phyloP scores from a whole-genome alignment of 2,888 invertebrate genomes.

The Ophion ellenae region DNA sequence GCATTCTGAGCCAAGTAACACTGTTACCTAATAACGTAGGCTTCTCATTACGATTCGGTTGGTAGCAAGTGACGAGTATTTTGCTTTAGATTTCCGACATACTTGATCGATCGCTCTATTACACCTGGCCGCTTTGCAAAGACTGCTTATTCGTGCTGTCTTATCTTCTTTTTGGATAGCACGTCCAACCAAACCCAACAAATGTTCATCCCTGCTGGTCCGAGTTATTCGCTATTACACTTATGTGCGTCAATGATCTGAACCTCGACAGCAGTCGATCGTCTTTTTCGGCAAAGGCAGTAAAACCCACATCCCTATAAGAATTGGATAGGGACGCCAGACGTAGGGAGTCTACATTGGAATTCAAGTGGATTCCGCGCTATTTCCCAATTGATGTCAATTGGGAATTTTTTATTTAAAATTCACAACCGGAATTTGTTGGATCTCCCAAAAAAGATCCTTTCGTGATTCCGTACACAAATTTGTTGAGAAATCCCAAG shows the following conservation, averaged over 20 bases:
- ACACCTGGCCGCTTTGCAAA: slow-evolving; percentile 39
- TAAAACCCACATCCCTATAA: too few species aligned
- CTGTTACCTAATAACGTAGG: slow-evolving; percentile 41
- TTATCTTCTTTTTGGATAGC: slow-evolving; percentile 16
- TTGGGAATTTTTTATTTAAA: neutral
- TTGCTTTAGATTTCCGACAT: slow-evolving; percentile 1
- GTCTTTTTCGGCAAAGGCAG: too few species aligned
- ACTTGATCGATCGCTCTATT: slow-evolving; percentile 61
- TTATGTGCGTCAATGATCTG: neutral
- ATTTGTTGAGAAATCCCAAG: too few species aligned
- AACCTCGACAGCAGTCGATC: too few species aligned
- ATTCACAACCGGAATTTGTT: too few species aligned
- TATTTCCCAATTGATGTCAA: neutral
- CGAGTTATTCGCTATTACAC: neutral
- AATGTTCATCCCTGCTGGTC: neutral
- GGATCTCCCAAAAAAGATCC: too few species aligned
- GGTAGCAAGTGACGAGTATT: slow-evolving; percentile 48
- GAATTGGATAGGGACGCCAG: too few species aligned
- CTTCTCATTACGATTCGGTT: slow-evolving; percentile 65
- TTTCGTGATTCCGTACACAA: too few species aligned
- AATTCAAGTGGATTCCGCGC: neutral
- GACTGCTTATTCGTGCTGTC: slow-evolving; percentile 17
- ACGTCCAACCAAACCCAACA: neutral
- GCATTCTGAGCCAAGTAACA: slow-evolving; percentile 22
- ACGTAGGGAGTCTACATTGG: too few species aligned